A percentile compares a stretch with the other conserved stretches of the same genome.
Evolutionary conservation across 2,888 invertebrate species (phyloP).

Genomic region (Labia minor): DNA sequence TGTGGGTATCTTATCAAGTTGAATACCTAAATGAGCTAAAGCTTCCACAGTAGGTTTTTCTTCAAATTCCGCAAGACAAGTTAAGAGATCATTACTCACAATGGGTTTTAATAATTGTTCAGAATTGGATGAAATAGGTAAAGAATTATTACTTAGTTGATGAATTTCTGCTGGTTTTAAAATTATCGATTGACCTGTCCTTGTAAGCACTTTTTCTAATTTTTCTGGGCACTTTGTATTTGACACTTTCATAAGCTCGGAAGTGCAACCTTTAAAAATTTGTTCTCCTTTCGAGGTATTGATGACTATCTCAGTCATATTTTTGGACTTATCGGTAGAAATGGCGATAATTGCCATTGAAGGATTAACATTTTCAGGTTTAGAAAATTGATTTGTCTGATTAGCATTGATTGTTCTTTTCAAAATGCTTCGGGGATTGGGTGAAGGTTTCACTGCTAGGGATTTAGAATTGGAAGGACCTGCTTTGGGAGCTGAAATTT

Average conservation of each 20-base stretch:
- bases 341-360: slow-evolving; percentile 36
- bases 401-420: slow-evolving; percentile 1
- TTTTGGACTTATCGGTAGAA: slow-evolving; percentile 36
- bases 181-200: slow-evolving; percentile 13
- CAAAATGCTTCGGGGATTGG: slow-evolving; percentile 22
- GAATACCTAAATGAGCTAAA: slow-evolving; percentile 35
- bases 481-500: neutral
- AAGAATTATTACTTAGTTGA: neutral
- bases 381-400: neutral
- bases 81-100: slow-evolving; percentile 26
- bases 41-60: slow-evolving; percentile 36
- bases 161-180: neutral
- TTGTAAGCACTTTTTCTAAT: neutral
- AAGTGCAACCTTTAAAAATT: slow-evolving; percentile 36
- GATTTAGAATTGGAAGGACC: neutral
- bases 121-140: neutral
- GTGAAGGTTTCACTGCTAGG: neutral
- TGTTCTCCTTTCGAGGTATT: slow-evolving; percentile 36
- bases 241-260: slow-evolving; percentile 35
- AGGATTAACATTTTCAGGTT: neutral
- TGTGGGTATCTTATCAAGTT: slow-evolving; percentile 32
- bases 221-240: slow-evolving; percentile 27
- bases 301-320: slow-evolving; percentile 37
- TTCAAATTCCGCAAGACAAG: slow-evolving; percentile 27
- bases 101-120: neutral